Percentiles rank a stretch among this genome's conserved stretches.
These are phyloP conservation scores for Thera obeliscata DNA, from an alignment of 2,888 invertebrate genomes.

Conservation along the genomic window DNA sequence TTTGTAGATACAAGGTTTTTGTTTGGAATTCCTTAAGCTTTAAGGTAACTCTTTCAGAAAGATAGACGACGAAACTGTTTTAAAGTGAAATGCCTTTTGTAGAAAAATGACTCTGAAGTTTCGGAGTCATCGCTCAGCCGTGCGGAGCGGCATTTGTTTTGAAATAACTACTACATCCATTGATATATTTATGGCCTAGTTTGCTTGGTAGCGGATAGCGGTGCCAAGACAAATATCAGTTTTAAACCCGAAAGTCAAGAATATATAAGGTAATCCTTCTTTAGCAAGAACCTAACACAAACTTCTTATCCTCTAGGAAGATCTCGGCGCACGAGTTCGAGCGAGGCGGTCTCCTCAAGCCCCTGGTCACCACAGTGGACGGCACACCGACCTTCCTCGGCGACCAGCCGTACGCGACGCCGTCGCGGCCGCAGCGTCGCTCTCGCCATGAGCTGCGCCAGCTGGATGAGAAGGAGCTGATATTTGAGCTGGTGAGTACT, in stretches of 20 bases:
- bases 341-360: slow-evolving; percentile 94
- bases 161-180: neutral
- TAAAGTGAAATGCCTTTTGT: slow-evolving; percentile 21
- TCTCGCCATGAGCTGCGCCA: slow-evolving; percentile 93
- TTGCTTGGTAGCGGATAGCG: neutral
- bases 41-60: too few relatives aligned
- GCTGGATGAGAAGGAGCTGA: slow-evolving; percentile 96
- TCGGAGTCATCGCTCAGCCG: neutral
- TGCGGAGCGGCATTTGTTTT: neutral
- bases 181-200: neutral
- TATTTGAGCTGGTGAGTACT: slow-evolving; percentile 95
- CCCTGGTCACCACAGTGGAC: slow-evolving; percentile 96
- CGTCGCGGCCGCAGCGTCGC: slow-evolving; percentile 88
- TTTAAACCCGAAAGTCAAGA: too few relatives aligned
- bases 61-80: neutral
- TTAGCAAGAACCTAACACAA: slow-evolving; percentile 35
- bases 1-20: too few relatives aligned
- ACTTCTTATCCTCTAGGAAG: slow-evolving; percentile 81
- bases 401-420: slow-evolving; percentile 76
- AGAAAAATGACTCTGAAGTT: slow-evolving; percentile 1
- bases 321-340: slow-evolving; percentile 99
- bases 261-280: neutral
- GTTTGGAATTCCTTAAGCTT: too few relatives aligned
- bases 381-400: slow-evolving; percentile 96
- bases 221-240: too few relatives aligned